phyloP scores from a whole-genome alignment of 2,113 vertebrate species.

The Ranitomeya variabilis region DNA sequence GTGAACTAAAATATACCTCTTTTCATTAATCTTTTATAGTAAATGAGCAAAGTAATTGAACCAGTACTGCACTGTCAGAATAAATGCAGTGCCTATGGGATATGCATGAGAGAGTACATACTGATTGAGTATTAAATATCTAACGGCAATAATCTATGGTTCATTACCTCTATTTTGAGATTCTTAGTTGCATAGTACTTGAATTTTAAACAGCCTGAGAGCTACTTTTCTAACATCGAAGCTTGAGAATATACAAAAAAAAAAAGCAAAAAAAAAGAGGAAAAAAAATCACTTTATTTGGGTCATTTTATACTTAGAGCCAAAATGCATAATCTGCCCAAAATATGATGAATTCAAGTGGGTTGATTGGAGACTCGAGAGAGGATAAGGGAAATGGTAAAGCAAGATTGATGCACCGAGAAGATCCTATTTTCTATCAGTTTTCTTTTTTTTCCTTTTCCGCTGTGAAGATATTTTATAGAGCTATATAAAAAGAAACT shows the following conservation, averaged over 20 bases:
- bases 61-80: constrained; percentile 80
- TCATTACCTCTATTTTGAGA: constrained; percentile 83
- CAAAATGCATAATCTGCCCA: constrained; percentile 49
- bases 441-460: neutral
- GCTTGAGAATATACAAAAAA: constrained; percentile 60
- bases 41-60: constrained; percentile 85
- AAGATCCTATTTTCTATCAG: constrained; percentile 19
- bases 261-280: constrained; percentile 34
- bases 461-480: constrained; percentile 37
- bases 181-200: constrained; percentile 75
- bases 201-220: constrained; percentile 78
- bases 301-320: constrained; percentile 62
- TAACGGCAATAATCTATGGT: constrained; percentile 84
- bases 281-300: constrained; percentile 62
- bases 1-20: constrained; percentile 89
- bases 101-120: constrained; percentile 80
- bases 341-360: constrained; percentile 55
- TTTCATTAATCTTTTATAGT: constrained; percentile 93
- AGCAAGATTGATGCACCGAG: constrained; percentile 33
- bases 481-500: constrained; percentile 28
- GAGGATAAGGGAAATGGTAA: constrained; percentile 24
- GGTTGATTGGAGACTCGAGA: constrained; percentile 24
- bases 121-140: constrained; percentile 90
- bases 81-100: constrained; percentile 80
- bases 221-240: constrained; percentile 66